phyloP scores from a whole-genome alignment of 1,140 invertebrate genomes.

The Hesperophylax magnus region DNA sequence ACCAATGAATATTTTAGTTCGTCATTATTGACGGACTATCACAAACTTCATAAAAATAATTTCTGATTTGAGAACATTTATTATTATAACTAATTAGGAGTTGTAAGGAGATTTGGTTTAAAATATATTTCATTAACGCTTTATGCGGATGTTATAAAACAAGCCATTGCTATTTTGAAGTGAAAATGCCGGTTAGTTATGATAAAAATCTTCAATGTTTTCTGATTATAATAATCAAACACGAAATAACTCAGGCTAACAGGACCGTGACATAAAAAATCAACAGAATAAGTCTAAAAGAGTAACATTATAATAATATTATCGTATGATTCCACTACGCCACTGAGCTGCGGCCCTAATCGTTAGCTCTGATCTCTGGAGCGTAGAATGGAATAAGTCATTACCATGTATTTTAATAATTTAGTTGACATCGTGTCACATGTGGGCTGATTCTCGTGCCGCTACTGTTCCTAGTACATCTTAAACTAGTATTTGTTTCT shows the following conservation, averaged over 20 bases:
- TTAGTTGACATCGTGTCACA: slow-evolving; percentile 45
- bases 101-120: too few species aligned
- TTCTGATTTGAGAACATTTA: too few species aligned
- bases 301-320: not conserved
- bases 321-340: not conserved
- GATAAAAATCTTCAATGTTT: not conserved
- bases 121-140: too few species aligned
- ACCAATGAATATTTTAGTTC: too few species aligned
- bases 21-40: too few species aligned
- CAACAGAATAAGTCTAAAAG: not conserved
- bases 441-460: not conserved
- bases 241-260: not conserved
- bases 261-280: slow-evolving; percentile 3
- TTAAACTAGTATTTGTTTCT: too few species aligned
- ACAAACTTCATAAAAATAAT: too few species aligned
- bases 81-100: too few species aligned
- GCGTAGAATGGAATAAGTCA: slow-evolving; percentile 42
- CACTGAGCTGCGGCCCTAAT: not conserved
- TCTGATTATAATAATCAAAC: not conserved
- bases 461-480: not conserved
- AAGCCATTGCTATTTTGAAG: not conserved
- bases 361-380: slow-evolving; percentile 33
- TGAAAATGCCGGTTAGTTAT: not conserved
- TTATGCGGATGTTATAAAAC: too few species aligned
- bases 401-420: slow-evolving; percentile 48